Evolutionary conservation across 2,888 invertebrate species (phyloP).

Genomic region (Tipula helvola): DNA sequence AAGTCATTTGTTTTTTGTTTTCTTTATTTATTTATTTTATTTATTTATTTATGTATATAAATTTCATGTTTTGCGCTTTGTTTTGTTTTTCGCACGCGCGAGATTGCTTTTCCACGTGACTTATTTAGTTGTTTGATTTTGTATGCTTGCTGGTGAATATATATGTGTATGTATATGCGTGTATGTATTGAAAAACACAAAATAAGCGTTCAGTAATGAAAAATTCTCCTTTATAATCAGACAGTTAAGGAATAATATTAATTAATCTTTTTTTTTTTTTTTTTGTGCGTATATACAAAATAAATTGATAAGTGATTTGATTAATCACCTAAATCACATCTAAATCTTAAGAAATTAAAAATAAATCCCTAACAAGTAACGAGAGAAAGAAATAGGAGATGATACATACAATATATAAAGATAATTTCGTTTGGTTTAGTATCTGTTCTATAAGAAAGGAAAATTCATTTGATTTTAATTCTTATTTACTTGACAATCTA

Average conservation of each 20-base stretch:
- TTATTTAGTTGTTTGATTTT: conserved; percentile 18
- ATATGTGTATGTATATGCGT: neutral
- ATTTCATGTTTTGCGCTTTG: neutral
- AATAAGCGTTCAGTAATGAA: neutral
- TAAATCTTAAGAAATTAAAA: conserved; percentile 4
- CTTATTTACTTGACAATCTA: conserved; percentile 4
- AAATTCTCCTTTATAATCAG: neutral
- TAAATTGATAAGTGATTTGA: conserved; percentile 4
- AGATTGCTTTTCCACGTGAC: conserved; percentile 21
- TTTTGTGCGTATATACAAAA: neutral
- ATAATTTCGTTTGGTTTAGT: neutral
- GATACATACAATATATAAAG: neutral
- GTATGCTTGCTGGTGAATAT: neutral
- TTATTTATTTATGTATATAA: neutral
- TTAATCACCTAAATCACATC: conserved; percentile 4
- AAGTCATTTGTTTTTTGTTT: neutral
- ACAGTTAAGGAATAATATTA: neutral
- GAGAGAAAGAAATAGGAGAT: neutral
- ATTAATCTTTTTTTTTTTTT: neutral
- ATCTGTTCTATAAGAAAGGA: neutral
- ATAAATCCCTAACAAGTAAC: neutral
- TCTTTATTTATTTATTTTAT: neutral
- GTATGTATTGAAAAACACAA: neutral
- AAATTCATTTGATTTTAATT: neutral
- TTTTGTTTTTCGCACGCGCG: conserved; percentile 20